Conservation (phyloP, 30 jellyfish, hydroid and myxozoan genomes). For the Turritopsis dohrnii region DNA sequence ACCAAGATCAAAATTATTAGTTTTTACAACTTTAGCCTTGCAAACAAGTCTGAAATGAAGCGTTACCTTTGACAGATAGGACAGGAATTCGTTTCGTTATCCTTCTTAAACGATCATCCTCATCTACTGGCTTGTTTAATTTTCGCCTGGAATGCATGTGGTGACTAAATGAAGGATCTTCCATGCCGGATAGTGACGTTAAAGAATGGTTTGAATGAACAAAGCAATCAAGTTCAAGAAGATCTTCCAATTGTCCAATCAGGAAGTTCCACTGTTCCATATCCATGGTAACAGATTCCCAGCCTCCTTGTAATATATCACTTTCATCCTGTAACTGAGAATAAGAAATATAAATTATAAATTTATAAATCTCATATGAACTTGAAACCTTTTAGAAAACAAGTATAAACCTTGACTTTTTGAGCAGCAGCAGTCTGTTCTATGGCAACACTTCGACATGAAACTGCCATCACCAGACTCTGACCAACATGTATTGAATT, state of each 20-base stretch:
- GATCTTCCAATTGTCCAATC: slow-evolving; percentile 47
- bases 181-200: background rate
- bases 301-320: slow-evolving; percentile 17
- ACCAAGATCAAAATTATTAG: background rate
- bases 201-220: slow-evolving; percentile 41
- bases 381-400: background rate
- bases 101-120: background rate
- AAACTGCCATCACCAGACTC: slow-evolving; percentile 52
- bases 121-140: background rate
- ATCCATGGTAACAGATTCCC: slow-evolving; percentile 59
- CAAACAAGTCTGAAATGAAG: background rate
- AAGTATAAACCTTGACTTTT: slow-evolving; percentile 31
- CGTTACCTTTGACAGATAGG: slow-evolving; percentile 6
- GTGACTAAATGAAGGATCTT: background rate
- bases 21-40: background rate
- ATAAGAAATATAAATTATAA: background rate
- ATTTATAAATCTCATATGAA: too few species aligned
- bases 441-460: slow-evolving; percentile 58
- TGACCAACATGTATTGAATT: slow-evolving; percentile 30
- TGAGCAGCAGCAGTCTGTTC: slow-evolving; percentile 39
- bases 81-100: background rate
- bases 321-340: slow-evolving; percentile 25
- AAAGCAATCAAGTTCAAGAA: slow-evolving; percentile 51
- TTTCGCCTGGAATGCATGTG: background rate
- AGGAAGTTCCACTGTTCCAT: slow-evolving; percentile 59